Evolutionary conservation across 2,888 invertebrate species (phyloP), one percentile per base, ranked within the genome.

Genomic region (Bellardia pandia): DNA sequence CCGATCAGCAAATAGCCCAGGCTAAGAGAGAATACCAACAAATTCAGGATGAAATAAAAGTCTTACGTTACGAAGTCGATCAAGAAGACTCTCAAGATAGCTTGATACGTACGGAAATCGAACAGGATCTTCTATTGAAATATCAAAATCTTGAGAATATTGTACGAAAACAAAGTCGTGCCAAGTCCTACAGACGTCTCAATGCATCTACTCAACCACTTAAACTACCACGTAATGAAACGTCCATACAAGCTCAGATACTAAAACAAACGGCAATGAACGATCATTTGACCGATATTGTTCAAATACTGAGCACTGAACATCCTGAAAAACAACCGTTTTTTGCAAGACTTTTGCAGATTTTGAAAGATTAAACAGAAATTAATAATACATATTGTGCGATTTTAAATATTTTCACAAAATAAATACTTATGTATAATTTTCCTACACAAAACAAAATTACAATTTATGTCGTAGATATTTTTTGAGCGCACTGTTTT

Each of bases 121-220:
- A 94, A 72, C 92, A 94, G 48, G 92, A 93, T 53, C 83, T 94
- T 71, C 86, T 93, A 30, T 69, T 90, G 4, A 93, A 93, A 51
- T 91, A 93, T 88, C 90, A 91, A 30, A 93, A 95, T 7, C 90
- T 95, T 51, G 95, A 95, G 88, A 94, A 94, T 66, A 95, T 97
- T 30, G 95, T 97, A 0, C 95, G 96, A 69, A 95, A 95, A 89
- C 97, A 97, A 91, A 95, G 96, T 45, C 95, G 96, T 87, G 95
- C 96, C 45, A 95, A 94, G 88, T 95, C 96, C 89, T 95, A 96
- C 78, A 90, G 94, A 0, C 94, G 94, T 3, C 93, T 95, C 0
- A 91, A 94, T 2, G 94, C 94, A 37, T 92, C 92, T 0, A 91
- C 92, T 33, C 90, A 89, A 13, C 85, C 89, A 0, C 89, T 91